Base-by-base conservation (phyloP, 2,797 vertebrate genomes). In the Mormyrus hasselquistii region DNA sequence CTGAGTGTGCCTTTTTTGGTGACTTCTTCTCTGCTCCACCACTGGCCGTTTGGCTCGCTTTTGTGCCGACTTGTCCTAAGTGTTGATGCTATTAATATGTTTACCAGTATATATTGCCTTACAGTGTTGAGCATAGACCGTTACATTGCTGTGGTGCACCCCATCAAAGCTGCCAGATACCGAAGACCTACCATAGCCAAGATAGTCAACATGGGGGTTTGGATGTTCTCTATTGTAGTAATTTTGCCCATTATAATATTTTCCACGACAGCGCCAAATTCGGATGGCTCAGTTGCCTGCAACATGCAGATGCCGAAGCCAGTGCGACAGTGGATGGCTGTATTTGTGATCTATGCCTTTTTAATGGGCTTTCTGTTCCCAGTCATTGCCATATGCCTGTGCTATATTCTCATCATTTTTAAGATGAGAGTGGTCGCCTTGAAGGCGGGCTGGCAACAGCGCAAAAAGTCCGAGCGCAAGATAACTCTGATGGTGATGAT, bases 401-500 rank as follows among this genome's bases (percentile, higher is more conserved):
- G 97, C 90, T 98, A 98, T 90, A 95, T 97, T 91, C 97, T 98
- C 91, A 98, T 98, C 91, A 97, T 98, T 53, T 96, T 96, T 89
- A 97, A 98, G 93, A 96, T 98, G 95, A 95, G 97, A 91, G 94
- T 97, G 93, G 97, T 98, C 89, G 97, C 97, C 44, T 95, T 98
- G 89, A 97, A 97, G 92, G 97, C 97, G 29, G 97, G 97, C 90
- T 98, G 97, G 97, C 97, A 97, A 91, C 97, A 98, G 92, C 96
- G 97, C 91, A 96, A 96, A 90, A 96, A 96, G 92, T 97, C 97
- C 0, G 97, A 98, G 93, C 95, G 97, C 89, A 98, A 98, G 94
- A 97, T 98, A 92, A 98, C 97, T 0, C 94, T 97, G 86, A 97
- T 98, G 97, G 97, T 98, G 88, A 96, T 97, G 96, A 97, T 98